These are phyloP conservation scores for Drosophila ananassae DNA, from an alignment of 1,140 invertebrate species.

Conservation along the genomic window DNA sequence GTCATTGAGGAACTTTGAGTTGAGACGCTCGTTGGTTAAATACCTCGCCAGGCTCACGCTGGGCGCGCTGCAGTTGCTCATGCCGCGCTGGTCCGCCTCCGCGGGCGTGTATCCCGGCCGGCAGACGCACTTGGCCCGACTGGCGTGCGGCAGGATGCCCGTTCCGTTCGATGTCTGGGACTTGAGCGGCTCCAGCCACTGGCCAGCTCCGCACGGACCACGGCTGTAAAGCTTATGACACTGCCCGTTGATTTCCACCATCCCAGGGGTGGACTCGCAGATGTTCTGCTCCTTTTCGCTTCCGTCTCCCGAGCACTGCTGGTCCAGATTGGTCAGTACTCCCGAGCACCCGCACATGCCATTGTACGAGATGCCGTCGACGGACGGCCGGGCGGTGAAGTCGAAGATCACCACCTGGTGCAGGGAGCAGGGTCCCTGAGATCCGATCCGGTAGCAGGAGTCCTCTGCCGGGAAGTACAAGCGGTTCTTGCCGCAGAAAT, in stretches of 20 bases:
- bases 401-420: conserved; percentile 91
- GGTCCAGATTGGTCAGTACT: conserved; percentile 78
- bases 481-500: conserved; percentile 89
- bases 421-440: conserved; percentile 88
- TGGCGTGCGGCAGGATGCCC: conserved; percentile 38
- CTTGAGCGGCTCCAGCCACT: conserved; percentile 88
- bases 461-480: conserved; percentile 90
- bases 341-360: conserved; percentile 90
- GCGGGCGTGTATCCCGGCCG: conserved; percentile 87
- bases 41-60: conserved; percentile 85
- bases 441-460: conserved; percentile 90
- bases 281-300: conserved; percentile 79
- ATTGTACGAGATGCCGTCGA: conserved; percentile 92
- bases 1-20: conserved; percentile 72
- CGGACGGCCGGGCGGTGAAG: conserved; percentile 89
- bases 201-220: conserved; percentile 89
- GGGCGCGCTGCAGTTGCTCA: conserved; percentile 84
- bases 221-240: conserved; percentile 90
- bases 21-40: conserved; percentile 84
- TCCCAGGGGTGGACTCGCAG: conserved; percentile 86
- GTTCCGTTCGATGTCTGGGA: conserved; percentile 64
- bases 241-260: conserved; percentile 86
- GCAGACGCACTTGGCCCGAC: conserved; percentile 88
- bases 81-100: conserved; percentile 38
- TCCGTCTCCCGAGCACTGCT: conserved; percentile 65